Conservation (phyloP, 2,113 vertebrate species). For the Sylvietta virens region DNA sequence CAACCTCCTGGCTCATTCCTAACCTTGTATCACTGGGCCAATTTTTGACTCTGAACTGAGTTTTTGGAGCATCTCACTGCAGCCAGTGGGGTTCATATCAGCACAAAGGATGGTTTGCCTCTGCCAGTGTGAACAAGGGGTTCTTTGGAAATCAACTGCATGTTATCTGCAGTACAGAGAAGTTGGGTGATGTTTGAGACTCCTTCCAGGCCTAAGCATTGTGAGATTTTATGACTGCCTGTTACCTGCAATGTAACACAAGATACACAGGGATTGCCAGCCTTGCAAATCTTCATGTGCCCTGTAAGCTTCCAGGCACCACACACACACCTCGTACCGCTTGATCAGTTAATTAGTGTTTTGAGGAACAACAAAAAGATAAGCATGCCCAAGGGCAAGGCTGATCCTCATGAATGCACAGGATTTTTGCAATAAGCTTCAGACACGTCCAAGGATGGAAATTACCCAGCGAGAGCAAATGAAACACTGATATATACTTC, state of each 20-base stretch:
- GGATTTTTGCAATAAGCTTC: not conserved
- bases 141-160: not conserved
- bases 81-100: not conserved
- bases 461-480: not conserved
- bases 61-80: not conserved
- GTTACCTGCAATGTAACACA: not conserved
- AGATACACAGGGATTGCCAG: not conserved
- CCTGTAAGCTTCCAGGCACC: not conserved
- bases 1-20: conserved; percentile 14
- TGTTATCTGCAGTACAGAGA: too few species aligned
- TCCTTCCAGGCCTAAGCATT: not conserved
- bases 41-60: not conserved
- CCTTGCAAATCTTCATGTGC: not conserved
- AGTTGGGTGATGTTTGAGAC: not conserved
- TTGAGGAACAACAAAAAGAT: not conserved
- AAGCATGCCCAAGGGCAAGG: not conserved
- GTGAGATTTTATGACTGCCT: not conserved
- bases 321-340: not conserved
- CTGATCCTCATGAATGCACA: not conserved
- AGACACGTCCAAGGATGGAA: not conserved
- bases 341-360: not conserved
- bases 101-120: not conserved
- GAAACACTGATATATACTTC: not conserved
- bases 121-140: not conserved
- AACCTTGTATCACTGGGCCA: not conserved